Evolutionary conservation across 2,888 invertebrate species (phyloP).

Genomic region (Hyposoter didymator): DNA sequence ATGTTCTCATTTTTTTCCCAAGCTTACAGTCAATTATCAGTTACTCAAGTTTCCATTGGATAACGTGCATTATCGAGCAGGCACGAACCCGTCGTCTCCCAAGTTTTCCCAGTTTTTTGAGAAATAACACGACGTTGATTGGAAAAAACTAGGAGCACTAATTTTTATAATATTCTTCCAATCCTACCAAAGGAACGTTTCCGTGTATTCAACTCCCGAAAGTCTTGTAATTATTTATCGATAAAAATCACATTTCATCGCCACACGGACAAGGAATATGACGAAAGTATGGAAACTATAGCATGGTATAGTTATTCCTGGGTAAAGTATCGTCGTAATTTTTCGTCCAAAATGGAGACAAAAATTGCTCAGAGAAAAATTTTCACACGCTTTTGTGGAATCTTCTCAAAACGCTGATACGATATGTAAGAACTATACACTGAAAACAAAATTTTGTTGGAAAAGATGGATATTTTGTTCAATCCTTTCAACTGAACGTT

Average conservation of each 20-base stretch:
- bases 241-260: not conserved
- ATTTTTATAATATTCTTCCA: not conserved
- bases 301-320: too few relatives aligned
- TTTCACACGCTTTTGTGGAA: not conserved
- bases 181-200: not conserved
- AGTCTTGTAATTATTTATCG: not conserved
- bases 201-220: not conserved
- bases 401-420: too few relatives aligned
- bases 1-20: slow-evolving; percentile 1
- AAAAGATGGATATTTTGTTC: too few relatives aligned
- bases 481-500: too few relatives aligned
- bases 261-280: not conserved
- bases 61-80: not conserved
- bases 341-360: too few relatives aligned
- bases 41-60: not conserved
- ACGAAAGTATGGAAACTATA: too few relatives aligned
- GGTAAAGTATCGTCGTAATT: too few relatives aligned
- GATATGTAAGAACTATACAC: too few relatives aligned
- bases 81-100: not conserved
- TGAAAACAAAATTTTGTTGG: too few relatives aligned
- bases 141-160: not conserved
- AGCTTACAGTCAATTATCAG: not conserved
- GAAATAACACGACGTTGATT: not conserved
- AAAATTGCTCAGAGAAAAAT: not conserved
- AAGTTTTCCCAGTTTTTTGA: not conserved